These are phyloP conservation scores for Spodoptera litura DNA, from an alignment of 1,140 invertebrate genomes.

Conservation along the genomic window DNA sequence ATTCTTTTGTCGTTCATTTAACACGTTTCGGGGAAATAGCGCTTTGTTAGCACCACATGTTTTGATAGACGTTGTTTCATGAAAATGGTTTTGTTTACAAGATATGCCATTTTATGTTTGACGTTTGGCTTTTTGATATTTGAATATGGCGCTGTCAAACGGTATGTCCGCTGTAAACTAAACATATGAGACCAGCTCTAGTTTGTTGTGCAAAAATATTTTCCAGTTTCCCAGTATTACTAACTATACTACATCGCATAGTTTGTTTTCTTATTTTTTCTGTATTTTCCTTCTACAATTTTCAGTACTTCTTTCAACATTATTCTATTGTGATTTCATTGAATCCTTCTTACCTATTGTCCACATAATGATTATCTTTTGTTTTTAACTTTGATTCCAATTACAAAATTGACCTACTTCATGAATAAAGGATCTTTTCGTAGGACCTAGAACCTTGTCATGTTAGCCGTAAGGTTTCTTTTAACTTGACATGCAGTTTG, in stretches of 20 bases:
- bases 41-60: slow-evolving; percentile 23
- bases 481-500: no score
- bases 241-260: background rate
- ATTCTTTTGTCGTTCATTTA: slow-evolving; percentile 61
- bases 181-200: background rate
- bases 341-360: no score
- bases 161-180: background rate
- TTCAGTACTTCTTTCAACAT: background rate
- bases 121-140: slow-evolving; percentile 3
- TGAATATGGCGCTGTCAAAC: background rate
- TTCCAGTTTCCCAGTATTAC: background rate
- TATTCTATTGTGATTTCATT: background rate
- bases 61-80: slow-evolving; percentile 5
- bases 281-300: background rate
- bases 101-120: slow-evolving; percentile 24
- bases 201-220: background rate
- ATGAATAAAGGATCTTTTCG: no score
- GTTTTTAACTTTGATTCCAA: no score
- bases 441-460: no score
- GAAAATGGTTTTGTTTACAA: slow-evolving; percentile 21
- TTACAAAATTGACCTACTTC: no score
- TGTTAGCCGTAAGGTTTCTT: no score
- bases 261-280: no score
- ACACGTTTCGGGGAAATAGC: slow-evolving; percentile 41
- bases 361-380: no score